These are phyloP conservation scores for Pantherophis alleghaniensis DNA, from an alignment of 2,797 vertebrate genomes.

Conservation along the genomic window DNA sequence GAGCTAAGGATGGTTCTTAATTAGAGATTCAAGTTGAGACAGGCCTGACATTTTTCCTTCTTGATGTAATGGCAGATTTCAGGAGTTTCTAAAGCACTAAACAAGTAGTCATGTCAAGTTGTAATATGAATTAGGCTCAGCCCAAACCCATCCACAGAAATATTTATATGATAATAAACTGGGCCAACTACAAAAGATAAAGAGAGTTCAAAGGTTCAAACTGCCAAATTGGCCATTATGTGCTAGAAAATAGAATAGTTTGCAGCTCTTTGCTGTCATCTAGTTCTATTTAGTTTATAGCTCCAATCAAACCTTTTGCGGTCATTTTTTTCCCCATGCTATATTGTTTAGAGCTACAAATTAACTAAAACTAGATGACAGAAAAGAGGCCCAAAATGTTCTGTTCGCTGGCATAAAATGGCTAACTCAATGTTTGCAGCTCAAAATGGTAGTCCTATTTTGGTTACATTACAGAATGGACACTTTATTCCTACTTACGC, in stretches of 20 bases:
- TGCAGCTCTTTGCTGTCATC: not conserved
- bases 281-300: not conserved
- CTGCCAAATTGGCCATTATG: not conserved
- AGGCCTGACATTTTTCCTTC: not conserved
- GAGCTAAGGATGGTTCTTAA: not conserved
- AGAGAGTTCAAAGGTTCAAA: not conserved
- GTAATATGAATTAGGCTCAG: not conserved
- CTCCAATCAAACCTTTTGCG: not conserved
- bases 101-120: not conserved
- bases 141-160: not conserved
- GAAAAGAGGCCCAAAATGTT: not conserved
- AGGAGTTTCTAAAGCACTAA: not conserved
- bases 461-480: not conserved
- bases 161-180: not conserved
- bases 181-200: not conserved
- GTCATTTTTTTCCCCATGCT: not conserved
- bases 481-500: not conserved
- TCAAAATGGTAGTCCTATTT: not conserved
- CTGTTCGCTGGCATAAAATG: not conserved
- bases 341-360: not conserved
- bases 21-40: not conserved
- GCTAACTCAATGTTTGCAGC: not conserved
- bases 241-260: not conserved
- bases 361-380: not conserved
- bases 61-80: not conserved